Base-by-base conservation (phyloP, 2,888 invertebrate genomes). In the Junonia oenone region DNA sequence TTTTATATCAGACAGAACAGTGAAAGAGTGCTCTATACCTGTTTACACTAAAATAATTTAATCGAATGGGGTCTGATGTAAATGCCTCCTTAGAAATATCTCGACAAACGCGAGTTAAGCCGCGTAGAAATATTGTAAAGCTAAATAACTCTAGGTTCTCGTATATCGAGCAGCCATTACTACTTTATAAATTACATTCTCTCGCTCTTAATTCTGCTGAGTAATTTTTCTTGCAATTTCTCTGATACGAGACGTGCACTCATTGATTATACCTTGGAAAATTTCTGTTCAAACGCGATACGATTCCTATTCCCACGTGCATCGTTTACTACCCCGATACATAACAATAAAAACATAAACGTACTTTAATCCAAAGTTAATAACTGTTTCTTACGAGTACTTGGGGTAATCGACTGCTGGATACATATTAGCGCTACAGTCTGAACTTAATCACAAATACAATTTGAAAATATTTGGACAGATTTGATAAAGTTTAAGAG, bases 301-400 rank as follows among this genome's bases (percentile, higher is more conserved):
- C n/a, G 40, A 54, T 54, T 48, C 53, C 40, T 48, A 54, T 54
- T 48, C 53, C 40, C 53, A 33, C n/a, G 40, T 15, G 47, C 22
- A 15, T 48, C 47, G 27, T 47, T 26, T 4, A 26, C 31, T 38
- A 15, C 47, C 9, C 47, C 9, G 2, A 37, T 6, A 37, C 14
- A 9, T 37, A 17, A 15, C 37, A 37, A 2, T 37, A 15, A 37
- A 35, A 33, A 33, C 11, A n/a, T 11, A 4, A 33, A n/a, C n/a
- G 31, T 2, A 33, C 2, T 33, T 33, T 33, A 11, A 11, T 33
- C 31, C n/a, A n/a, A n/a, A 33, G 31, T 9, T 33, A n/a, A 31
- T 11, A n/a, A 33, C 2, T 29, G 9, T 33, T 33, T 33, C 31
- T 33, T 33, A 33, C n/a, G n/a, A n/a, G n/a, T n/a, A n/a, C n/a